phyloP scores from a whole-genome alignment of 1,140 invertebrate genomes.

The Trissolcus basalis region DNA sequence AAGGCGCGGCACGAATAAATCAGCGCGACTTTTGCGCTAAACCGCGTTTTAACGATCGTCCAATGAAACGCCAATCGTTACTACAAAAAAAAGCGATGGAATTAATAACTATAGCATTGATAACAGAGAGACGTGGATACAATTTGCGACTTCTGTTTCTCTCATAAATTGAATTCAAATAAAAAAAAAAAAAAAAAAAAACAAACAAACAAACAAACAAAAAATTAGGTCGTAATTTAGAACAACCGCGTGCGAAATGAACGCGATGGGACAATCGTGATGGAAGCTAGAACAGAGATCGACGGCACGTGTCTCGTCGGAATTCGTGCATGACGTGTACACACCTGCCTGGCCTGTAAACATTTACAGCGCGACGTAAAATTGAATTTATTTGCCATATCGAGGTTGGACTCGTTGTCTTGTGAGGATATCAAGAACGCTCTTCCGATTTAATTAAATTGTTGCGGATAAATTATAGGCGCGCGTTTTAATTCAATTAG shows the following conservation, averaged over 20 bases:
- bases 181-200: too few relatives aligned
- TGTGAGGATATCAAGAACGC: neutral
- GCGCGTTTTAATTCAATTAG: slow-evolving; percentile 39
- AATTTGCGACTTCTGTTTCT: slow-evolving; percentile 33
- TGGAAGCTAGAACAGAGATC: slow-evolving; percentile 38
- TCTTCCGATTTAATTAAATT: slow-evolving; percentile 38
- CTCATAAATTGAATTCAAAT: too few relatives aligned
- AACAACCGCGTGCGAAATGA: slow-evolving; percentile 11
- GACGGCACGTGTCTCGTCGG: slow-evolving; percentile 58
- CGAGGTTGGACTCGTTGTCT: neutral
- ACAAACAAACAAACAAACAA: too few relatives aligned
- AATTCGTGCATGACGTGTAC: slow-evolving; percentile 61
- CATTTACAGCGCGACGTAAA: slow-evolving; percentile 72
- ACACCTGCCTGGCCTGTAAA: slow-evolving; percentile 71
- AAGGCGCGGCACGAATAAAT: slow-evolving; percentile 28
- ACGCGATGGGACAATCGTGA: neutral
- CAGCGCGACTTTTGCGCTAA: slow-evolving; percentile 37
- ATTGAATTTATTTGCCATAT: slow-evolving; percentile 73
- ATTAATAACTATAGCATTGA: slow-evolving; percentile 51
- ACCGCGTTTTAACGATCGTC: slow-evolving; percentile 28
- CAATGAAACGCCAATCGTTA: slow-evolving; percentile 47
- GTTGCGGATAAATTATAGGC: slow-evolving; percentile 28
- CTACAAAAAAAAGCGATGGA: slow-evolving; percentile 21
- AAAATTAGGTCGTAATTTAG: slow-evolving; percentile 14
- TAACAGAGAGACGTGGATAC: too few relatives aligned